Percentiles rank a stretch among this genome's conserved stretches.
phyloP scores from a whole-genome alignment of 35 echinoderm and acorn worm species.

The Holothuria glaberrima region DNA sequence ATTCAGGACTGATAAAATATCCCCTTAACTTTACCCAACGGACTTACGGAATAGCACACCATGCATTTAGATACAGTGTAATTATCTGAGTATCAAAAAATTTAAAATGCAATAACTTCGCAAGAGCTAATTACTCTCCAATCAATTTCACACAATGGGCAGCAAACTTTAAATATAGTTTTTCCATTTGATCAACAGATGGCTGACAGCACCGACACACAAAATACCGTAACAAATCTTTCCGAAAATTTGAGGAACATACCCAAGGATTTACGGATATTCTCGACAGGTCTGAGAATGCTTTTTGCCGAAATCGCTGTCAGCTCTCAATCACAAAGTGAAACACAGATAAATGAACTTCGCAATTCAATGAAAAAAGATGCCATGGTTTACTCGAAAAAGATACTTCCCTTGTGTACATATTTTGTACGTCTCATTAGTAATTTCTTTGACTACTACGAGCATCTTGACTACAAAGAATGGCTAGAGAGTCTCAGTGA shows the following conservation, averaged over 20 bases:
- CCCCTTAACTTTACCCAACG: no score
- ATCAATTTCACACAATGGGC: no score
- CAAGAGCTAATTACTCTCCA: no score
- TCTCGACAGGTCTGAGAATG: slow-evolving; percentile 30
- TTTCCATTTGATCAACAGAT: no score
- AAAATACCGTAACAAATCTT: no score
- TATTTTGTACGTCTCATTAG: slow-evolving; percentile 12
- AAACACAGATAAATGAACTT: slow-evolving; percentile 15
- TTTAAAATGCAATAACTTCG: no score
- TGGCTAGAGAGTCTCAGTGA: slow-evolving; percentile 22
- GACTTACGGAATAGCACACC: no score
- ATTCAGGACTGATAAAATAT: no score
- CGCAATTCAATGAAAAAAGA: slow-evolving; percentile 29
- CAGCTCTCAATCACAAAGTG: background rate
- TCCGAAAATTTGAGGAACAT: background rate
- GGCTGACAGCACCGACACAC: no score
- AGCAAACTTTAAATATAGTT: no score
- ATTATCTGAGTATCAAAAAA: no score
- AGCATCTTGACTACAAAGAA: background rate
- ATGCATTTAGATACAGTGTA: no score
- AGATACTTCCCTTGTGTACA: slow-evolving; percentile 1
- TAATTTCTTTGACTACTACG: slow-evolving; percentile 20
- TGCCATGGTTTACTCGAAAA: slow-evolving; percentile 16
- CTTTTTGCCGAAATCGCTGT: slow-evolving; percentile 30
- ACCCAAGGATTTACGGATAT: slow-evolving; percentile 2